Base-by-base conservation (phyloP, 2,888 invertebrate genomes). In the Heteropelma amictum region DNA sequence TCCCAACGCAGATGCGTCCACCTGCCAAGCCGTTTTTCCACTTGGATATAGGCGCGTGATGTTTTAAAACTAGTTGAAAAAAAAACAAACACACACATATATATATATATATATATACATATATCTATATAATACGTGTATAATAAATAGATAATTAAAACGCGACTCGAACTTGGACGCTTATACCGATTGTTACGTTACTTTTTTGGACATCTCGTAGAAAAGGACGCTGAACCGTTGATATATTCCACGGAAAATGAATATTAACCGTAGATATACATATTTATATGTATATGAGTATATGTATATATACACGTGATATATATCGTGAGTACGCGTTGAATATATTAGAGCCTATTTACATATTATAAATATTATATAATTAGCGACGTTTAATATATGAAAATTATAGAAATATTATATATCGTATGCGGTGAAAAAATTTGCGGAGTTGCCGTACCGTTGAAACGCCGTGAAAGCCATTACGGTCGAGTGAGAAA, bases 11-110 rank as follows among this genome's bases (percentile, higher is more conserved):
- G 79, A 80, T 82, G 77, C 80, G 78, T 83, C 76, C 79, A 80
- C 81, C 81, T 80, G 81, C 82, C 82, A 84, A 81, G 84, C 81
- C 80, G 81, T 79, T 79, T 78, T 79, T 73, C 76, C 75, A 71
- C 72, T 78, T 77, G 82, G 82, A 81, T 76, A 53, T 54, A 76
- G 81, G 81, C 80, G 72, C 80, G 81, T 82, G 81, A 82, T 79
- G 79, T 84, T 79, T 84, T 83, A n/a, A n/a, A n/a, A n/a, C n/a
- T 80, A 80, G 79, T 26, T 74, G 30, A 21, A n/a, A n/a, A n/a
- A 38, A 19, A 49, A 49, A 58, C 23, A 63, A 40, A 54, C 61
- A 45, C 4, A 68, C 26, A 53, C 54, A 69, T 45, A 56, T 49
- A 63, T 67, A 60, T 51, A 54, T 49, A 71, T 45, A 72, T 33